A percentile compares a stretch with the other conserved stretches of the same genome.
Evolutionary conservation across 2,888 invertebrate genomes (phyloP).

Genomic region (Dicycla oo): DNA sequence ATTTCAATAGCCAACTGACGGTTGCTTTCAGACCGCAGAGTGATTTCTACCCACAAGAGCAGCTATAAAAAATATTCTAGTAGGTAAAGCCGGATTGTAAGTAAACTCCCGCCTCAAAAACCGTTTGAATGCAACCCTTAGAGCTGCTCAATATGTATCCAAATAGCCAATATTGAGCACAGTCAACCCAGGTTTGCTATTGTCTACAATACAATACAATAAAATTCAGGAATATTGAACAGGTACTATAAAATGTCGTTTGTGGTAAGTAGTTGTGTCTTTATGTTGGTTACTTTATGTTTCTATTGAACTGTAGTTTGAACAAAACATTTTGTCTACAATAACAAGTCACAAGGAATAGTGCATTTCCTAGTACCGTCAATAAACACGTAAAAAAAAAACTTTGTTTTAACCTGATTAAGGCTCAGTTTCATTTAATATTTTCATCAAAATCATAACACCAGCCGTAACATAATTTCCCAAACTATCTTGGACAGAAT

Average conservation of each 20-base stretch:
- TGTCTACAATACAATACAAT: no score
- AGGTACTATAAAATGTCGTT: slow-evolving; percentile 1
- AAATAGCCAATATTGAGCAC: slow-evolving; percentile 32
- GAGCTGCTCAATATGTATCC: slow-evolving; percentile 18
- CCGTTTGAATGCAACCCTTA: slow-evolving; percentile 14
- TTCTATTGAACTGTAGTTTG: no score
- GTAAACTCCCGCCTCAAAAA: not conserved
- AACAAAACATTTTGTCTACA: no score
- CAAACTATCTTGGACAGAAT: not conserved
- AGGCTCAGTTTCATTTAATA: not conserved
- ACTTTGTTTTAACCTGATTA: not conserved
- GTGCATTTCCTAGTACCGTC: no score
- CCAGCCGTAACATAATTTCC: not conserved
- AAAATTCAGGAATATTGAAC: slow-evolving; percentile 26
- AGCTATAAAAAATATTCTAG: not conserved
- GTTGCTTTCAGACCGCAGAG: slow-evolving; percentile 9
- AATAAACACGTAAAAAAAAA: no score
- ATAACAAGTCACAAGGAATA: no score
- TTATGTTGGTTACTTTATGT: no score
- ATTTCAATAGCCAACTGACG: slow-evolving; percentile 13
- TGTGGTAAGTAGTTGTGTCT: not conserved
- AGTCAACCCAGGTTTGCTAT: not conserved
- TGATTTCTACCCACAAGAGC: slow-evolving; percentile 6
- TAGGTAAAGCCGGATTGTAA: slow-evolving; percentile 2
- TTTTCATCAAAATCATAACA: not conserved